Percentiles rank a stretch among this genome's conserved stretches.
Conservation (phyloP, 1,140 invertebrate genomes). For the Drosophila navojoa region DNA sequence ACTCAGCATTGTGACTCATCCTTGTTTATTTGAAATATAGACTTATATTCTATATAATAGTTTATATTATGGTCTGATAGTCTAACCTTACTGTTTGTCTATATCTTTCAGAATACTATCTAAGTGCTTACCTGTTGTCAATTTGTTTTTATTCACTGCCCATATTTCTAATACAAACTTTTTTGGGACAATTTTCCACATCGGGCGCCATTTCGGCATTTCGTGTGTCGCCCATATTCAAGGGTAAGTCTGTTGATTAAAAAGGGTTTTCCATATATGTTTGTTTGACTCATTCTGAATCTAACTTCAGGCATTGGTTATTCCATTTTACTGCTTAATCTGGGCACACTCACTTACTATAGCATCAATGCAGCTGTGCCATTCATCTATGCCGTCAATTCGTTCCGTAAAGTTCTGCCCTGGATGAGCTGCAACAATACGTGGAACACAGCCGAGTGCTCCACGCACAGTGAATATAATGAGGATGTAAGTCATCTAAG, state of each 20-base stretch:
- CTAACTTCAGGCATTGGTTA: slow-evolving; percentile 71
- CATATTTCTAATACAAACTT: slow-evolving; percentile 80
- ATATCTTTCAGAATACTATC: slow-evolving; percentile 55
- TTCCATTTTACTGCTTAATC: slow-evolving; percentile 71
- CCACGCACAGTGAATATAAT: slow-evolving; percentile 63
- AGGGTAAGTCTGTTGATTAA: slow-evolving; percentile 45
- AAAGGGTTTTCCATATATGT: too few relatives aligned
- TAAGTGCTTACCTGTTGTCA: slow-evolving; percentile 64
- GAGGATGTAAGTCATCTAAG: slow-evolving; percentile 40
- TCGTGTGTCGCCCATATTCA: slow-evolving; percentile 81
- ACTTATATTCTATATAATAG: background rate
- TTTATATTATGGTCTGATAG: background rate
- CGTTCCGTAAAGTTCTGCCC: slow-evolving; percentile 59
- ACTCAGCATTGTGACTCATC: too few relatives aligned
- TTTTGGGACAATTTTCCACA: slow-evolving; percentile 78
- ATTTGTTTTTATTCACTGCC: slow-evolving; percentile 72
- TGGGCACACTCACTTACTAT: slow-evolving; percentile 75
- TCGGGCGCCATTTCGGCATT: slow-evolving; percentile 78
- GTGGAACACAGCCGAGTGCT: slow-evolving; percentile 73
- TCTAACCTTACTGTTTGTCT: background rate
- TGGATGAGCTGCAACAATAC: slow-evolving; percentile 80
- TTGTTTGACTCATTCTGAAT: background rate
- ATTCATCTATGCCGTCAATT: slow-evolving; percentile 68
- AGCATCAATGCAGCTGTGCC: slow-evolving; percentile 72
- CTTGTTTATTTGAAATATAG: too few relatives aligned